Conservation (phyloP, 2,113 vertebrate genomes). For the Etheostoma spectabile region DNA sequence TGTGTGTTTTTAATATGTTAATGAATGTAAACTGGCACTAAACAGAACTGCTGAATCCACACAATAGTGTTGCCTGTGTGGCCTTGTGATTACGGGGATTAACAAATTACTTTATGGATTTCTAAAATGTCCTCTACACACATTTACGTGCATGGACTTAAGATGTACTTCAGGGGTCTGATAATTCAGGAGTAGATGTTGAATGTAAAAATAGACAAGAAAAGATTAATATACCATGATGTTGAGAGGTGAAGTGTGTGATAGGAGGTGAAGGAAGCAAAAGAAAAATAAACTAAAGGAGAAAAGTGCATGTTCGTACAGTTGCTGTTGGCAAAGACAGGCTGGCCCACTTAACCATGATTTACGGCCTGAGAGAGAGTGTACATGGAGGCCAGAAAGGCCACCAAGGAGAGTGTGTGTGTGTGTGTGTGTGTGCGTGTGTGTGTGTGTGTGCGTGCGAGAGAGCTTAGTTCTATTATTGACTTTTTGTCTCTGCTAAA, state of each 20-base stretch:
- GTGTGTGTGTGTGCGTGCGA: conserved; percentile 34
- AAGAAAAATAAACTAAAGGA: conserved; percentile 16
- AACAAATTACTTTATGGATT: conserved; percentile 10
- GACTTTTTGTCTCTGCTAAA: conserved; percentile 36
- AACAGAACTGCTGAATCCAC: conserved; percentile 23
- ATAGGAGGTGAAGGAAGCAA: background rate
- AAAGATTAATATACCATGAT: conserved; percentile 2
- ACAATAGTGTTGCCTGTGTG: background rate
- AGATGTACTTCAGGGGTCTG: background rate
- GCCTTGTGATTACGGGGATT: conserved; percentile 17
- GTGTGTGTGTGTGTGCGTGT: conserved; percentile 32
- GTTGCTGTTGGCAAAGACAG: conserved; percentile 76
- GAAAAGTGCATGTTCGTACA: conserved; percentile 14
- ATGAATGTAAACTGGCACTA: conserved; percentile 10
- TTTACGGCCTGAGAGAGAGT: conserved; percentile 49
- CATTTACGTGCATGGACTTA: background rate
- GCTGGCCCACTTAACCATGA: conserved; percentile 78
- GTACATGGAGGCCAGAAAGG: conserved; percentile 55
- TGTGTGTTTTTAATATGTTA: conserved; percentile 12
- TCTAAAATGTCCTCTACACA: background rate
- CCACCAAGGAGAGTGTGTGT: conserved; percentile 51
- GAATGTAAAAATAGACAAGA: conserved; percentile 13
- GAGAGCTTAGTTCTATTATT: conserved; percentile 37
- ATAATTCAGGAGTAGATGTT: background rate
- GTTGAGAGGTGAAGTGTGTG: background rate